Evolutionary conservation across 2,888 invertebrate genomes (phyloP), one percentile per base, ranked within the genome.

Genomic region (Drosophila robusta): DNA sequence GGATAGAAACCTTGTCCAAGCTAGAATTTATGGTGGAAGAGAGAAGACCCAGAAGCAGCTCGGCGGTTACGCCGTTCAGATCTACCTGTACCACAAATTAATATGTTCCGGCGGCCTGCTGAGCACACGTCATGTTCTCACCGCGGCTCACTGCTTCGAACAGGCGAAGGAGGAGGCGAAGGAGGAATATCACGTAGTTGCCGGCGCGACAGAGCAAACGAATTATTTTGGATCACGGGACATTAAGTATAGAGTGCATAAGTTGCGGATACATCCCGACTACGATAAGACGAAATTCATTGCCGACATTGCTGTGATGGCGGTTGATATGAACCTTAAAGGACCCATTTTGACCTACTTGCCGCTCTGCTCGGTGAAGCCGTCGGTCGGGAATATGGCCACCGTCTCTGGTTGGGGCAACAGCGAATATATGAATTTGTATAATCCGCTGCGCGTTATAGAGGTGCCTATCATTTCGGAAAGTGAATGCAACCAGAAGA

Each of bases 91-190:
- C 0, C 9, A 9, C 2, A 34, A 8, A 0, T 36, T 75, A 3
- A 1, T 62, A 1, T 82, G 86, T 56, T 18, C 52, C 3, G 83
- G 77, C 1, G 55, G 47, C 3, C n/a, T 80, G 6, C 8, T 80
- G 1, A 55, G 45, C 16, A 6, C 22, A 3, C 44, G 54, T 3
- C 58, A 60, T 24, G 14, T 82, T 8, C n/a, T 82, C 0, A 67
- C 65, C 0, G 8, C 83, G 8, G 83, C 83, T 0, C 83, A 83
- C 11, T 80, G 80, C 14, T 63, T 80, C 5, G 34, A 63, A 11
- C 1, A 18, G 3, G 11, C 16, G 2, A 14, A 14, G 0, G n/a
- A 16, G 6, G 9, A 11, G 1, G 36, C 12, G 0, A 14, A 16
- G 6, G 9, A 11, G 1, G 36, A 63, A 0, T 55, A 57, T 29